Base-by-base conservation (phyloP, 2,797 vertebrate species). In the Buphagus erythrorhynchus region DNA sequence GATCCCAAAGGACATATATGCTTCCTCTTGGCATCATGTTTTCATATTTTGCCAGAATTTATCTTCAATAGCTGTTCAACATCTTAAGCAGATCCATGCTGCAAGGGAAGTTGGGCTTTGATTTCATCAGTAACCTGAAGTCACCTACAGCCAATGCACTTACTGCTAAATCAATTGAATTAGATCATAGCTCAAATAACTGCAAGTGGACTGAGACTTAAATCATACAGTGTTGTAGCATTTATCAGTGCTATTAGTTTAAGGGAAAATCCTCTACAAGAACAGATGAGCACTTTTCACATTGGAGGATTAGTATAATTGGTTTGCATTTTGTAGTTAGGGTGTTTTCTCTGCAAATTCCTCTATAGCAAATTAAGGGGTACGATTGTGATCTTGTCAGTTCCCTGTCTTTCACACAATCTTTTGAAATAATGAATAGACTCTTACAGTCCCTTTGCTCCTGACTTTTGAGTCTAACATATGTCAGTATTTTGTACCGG, bases 141-240 rank as follows among this genome's bases (percentile, higher is more conserved):
- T 86, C 38, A 82, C 16, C 5, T 52, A 58, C 19, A 86, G 13
- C 5, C 10, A 62, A 43, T 58, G 35, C 10, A 61, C 35, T 76
- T 62, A 43, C 25, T 67, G 48, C 69, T 73, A 86, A 83, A 86
- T 59, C 45, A 75, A n/a, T 68, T 88, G 22, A 35, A 48, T 93
- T 80, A 88, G 15, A n/a, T 49, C 20, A 61, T 36, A 74, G 54
- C 36, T 88, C 49, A 71, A 58, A 57, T 24, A 86, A 46, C 26
- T 74, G 42, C 12, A 31, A 63, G 36, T 67, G 17, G 13, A 31
- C 35, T 29, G n/a, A 57, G 45, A 49, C 28, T 67, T 74, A 63
- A 90, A 57, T 55, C 16, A 78, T n/a, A 58, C 16, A 65, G 25
- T 0, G 2, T 5, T 52, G 28, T 16, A 59, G 9, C 28, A 66